Base-by-base conservation (phyloP, 2,797 vertebrate species). In the Cryptoprocta ferox region DNA sequence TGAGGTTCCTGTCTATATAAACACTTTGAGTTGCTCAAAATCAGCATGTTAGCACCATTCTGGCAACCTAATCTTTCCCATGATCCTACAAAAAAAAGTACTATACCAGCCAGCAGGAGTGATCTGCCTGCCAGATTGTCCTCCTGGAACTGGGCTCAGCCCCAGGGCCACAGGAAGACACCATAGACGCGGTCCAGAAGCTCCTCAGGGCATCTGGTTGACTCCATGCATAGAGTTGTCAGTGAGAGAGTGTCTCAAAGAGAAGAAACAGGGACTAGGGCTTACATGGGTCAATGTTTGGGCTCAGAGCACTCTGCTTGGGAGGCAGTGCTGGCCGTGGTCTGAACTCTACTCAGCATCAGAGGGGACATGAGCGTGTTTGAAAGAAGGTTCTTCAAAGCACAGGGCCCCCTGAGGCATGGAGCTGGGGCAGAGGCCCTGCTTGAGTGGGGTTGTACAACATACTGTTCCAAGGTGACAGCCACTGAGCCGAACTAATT, bases 61-160 rank as follows among this genome's bases (percentile, higher is more conserved):
- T 92, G 73, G 66, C 68, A 93, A 45, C 80, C 68, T 85, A 48
- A 78, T 63, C 24, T 93, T 42, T 96, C 50, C 63, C 15, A 78
- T 80, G 82, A 96, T 75, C 68, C 39, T 59, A 65, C 10, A 30
- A 75, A 63, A 86, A 88, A 80, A 86, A 70, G 18, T 32, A 80
- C 45, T 79, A 8, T 66, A 45, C 71, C 30, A 68, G n/a, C n/a
- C 21, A 48, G 26, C 61, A 90, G 37, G 37, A 92, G 61, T 15
- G 26, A 87, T 59, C 32, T 79, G 30, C 71, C 78, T 91, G 42
- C 18, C 30, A 68, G 56, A 75, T 75, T 79, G 15, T 42, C 80
- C 75, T 81, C 37, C 37, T 82, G n/a, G 80, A 91, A 61, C 42
- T 68, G 61, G 48, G n/a, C 39, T 65, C 65, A 65, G 68, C 50